Evolutionary conservation across 2,797 vertebrate species (phyloP).

Genomic region (Channallabes apus): DNA sequence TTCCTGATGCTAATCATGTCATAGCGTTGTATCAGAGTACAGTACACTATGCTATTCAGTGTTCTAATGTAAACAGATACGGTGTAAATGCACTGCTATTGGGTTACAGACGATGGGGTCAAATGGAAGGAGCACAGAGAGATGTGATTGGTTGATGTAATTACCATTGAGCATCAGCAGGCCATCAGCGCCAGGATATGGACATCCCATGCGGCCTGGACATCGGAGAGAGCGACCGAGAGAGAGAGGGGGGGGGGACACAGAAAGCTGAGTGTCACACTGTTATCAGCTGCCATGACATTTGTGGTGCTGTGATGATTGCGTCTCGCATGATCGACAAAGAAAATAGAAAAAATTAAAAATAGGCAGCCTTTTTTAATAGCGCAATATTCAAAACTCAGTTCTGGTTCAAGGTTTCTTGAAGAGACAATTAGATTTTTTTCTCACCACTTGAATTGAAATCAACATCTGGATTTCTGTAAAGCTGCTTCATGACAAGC

Average conservation of each 20-base stretch:
- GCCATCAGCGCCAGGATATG: constrained; percentile 92
- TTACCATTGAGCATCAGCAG: constrained; percentile 99
- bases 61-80: constrained; percentile 6
- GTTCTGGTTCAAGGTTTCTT: background rate
- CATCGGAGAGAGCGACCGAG: constrained; percentile 61
- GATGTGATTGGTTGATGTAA: constrained; percentile 65
- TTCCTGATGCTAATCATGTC: background rate
- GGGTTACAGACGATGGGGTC: constrained; percentile 15
- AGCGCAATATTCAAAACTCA: background rate
- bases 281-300: background rate
- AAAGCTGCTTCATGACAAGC: no score
- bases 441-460: background rate
- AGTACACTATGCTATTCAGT: background rate
- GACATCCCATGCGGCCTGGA: constrained; percentile 92
- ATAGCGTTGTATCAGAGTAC: background rate
- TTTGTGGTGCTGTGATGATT: background rate
- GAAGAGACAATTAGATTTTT: no score
- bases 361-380: no score
- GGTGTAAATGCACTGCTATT: constrained; percentile 2
- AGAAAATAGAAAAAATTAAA: background rate
- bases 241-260: constrained; percentile 47
- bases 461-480: background rate
- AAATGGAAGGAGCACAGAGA: constrained; percentile 1
- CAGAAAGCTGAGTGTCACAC: constrained; percentile 20
- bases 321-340: background rate